Base-by-base conservation (phyloP, 1,140 invertebrate species). In the Nasonia giraulti region DNA sequence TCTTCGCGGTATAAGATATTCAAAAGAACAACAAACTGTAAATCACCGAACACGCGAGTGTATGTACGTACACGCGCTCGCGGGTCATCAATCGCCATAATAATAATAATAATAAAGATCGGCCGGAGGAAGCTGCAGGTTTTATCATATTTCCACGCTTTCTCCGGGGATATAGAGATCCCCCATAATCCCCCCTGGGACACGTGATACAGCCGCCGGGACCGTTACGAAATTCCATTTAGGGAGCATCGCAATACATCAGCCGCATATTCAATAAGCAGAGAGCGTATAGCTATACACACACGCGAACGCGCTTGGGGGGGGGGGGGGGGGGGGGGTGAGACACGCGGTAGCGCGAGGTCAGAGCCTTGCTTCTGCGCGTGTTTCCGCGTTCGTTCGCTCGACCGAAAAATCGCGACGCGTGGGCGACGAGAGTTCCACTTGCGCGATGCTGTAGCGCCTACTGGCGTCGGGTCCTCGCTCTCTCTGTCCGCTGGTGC, bases 201-300 rank as follows among this genome's bases (percentile, higher is more conserved):
- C 27, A 31, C 14, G 68, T 10, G 68, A 71, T 71, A 44, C 10
- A 71, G 68, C 68, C 14, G 68, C 12, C 14, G 17, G 83, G 14
- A 69, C 88, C 87, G 88, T 88, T 88, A 88, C 84, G 84, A 83
- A 87, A 87, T 82, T 85, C 85, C 87, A 85, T 89, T 86, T 87
- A 86, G 86, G 75, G 83, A 78, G 66, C 75, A 78, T 86, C 84
- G 78, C 55, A 37, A 83, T 82, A 82, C 86, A 79, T 85, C 83
- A 81, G 84, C 17, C 82, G 84, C 85, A 80, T 87, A 86, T 85
- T 81, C 77, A 82, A 88, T 86, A 85, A 73, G 79, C 55, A 37
- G 12, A 23, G 27, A 37, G 31, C 68, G 23, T 27, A 27, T 12
- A 27, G 40, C 50, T 55, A 23, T 12, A 69, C 11, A n/a, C 71